A percentile compares a stretch with the other conserved stretches of the same genome.
Conservation (phyloP, 2,888 invertebrate species). For the Thera britannica region DNA sequence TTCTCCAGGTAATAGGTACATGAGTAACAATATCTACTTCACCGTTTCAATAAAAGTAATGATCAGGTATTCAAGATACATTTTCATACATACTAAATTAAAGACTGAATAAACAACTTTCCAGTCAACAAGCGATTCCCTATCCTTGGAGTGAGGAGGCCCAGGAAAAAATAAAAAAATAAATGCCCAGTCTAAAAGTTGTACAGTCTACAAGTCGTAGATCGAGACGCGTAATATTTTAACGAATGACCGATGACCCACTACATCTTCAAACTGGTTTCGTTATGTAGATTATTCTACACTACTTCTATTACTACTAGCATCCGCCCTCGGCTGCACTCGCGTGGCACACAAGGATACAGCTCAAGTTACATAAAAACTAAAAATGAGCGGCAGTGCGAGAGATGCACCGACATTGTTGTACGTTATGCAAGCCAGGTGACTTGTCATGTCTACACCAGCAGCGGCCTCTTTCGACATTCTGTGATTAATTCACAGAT, state of each 20-base stretch:
- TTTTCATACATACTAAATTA: too few relatives aligned
- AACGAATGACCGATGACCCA: neutral
- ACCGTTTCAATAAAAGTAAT: too few relatives aligned
- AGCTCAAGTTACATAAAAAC: too few relatives aligned
- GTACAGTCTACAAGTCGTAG: neutral
- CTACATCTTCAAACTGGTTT: neutral
- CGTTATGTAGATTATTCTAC: neutral
- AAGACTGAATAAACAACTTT: too few relatives aligned
- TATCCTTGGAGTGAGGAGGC: too few relatives aligned
- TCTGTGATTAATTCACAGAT: slow-evolving; percentile 5
- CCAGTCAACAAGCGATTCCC: too few relatives aligned
- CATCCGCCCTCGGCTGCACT: too few relatives aligned
- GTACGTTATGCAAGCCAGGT: slow-evolving; percentile 2
- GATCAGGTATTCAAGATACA: too few relatives aligned
- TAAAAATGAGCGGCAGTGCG: neutral
- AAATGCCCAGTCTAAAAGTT: neutral
- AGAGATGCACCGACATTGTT: neutral
- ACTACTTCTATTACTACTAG: too few relatives aligned
- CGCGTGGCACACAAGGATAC: too few relatives aligned
- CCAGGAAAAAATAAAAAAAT: neutral
- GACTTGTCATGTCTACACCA: neutral
- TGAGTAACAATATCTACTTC: too few relatives aligned
- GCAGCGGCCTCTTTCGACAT: slow-evolving; percentile 3
- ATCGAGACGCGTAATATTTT: neutral
- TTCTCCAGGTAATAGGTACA: too few relatives aligned